These are phyloP conservation scores for Cnemophilus loriae DNA, from an alignment of 2,113 vertebrate genomes.

Conservation along the genomic window DNA sequence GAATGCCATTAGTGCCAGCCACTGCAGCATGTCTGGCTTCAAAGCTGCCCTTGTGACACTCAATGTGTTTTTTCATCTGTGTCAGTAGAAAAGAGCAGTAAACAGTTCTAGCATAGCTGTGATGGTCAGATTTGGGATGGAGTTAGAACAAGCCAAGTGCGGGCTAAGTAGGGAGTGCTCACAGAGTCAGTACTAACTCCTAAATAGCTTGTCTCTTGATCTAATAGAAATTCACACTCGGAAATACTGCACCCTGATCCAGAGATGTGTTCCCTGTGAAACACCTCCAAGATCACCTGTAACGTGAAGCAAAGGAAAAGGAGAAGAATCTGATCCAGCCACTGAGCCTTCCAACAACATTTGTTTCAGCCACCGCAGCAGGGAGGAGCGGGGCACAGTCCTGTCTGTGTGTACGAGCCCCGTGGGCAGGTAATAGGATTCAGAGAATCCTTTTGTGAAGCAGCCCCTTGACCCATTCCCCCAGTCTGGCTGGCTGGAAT, in stretches of 20 bases:
- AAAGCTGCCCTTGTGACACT: neutral
- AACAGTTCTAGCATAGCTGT: neutral
- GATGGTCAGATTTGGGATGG: neutral
- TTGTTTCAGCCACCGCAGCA: neutral
- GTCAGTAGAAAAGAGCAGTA: neutral
- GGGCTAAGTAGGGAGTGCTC: neutral
- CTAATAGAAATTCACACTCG: neutral
- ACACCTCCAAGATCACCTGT: neutral
- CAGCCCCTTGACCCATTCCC: neutral
- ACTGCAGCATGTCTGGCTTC: neutral
- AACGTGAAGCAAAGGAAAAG: neutral
- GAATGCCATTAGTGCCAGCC: neutral
- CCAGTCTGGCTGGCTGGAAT: neutral
- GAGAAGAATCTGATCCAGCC: neutral
- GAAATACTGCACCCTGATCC: neutral
- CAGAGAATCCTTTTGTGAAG: neutral
- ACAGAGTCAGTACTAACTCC: neutral
- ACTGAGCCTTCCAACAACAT: neutral
- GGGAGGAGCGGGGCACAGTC: rapidly evolving
- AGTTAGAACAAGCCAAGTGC: neutral
- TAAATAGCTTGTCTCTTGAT: neutral
- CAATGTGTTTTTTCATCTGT: neutral
- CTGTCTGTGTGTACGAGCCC: rapidly evolving
- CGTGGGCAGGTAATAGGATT: rapidly evolving
- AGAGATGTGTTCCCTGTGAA: neutral